phyloP scores from a whole-genome alignment of 2,888 invertebrate genomes.

The Agrotis ipsilon region DNA sequence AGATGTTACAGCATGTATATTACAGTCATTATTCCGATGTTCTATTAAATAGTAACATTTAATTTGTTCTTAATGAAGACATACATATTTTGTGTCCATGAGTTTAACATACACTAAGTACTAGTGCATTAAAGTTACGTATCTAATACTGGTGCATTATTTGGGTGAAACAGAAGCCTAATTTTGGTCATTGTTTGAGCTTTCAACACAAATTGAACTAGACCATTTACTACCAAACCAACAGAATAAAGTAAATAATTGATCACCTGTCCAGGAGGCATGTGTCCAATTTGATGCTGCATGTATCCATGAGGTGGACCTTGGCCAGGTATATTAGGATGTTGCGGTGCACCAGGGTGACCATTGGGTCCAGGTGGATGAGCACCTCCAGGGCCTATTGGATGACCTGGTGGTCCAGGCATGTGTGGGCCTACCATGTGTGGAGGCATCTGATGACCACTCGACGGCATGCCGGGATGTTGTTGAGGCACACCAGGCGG shows the following conservation, averaged over 20 bases:
- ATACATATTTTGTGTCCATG: neutral
- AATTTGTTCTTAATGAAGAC: neutral
- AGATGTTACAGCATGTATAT: neutral
- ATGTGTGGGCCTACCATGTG: slow-evolving; percentile 88
- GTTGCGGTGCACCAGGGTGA: slow-evolving; percentile 87
- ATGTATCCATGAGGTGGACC: slow-evolving; percentile 92
- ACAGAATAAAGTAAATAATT: neutral
- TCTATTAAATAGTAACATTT: neutral
- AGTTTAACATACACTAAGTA: no score
- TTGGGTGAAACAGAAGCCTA: no score
- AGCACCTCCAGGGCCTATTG: slow-evolving; percentile 80
- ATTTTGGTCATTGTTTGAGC: neutral
- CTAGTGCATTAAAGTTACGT: no score
- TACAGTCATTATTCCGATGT: neutral
- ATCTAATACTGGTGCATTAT: no score
- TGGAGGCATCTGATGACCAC: slow-evolving; percentile 86
- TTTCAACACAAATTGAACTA: neutral
- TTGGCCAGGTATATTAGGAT: slow-evolving; percentile 89
- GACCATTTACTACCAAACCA: neutral
- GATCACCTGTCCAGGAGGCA: slow-evolving; percentile 89
- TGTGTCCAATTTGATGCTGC: slow-evolving; percentile 91
- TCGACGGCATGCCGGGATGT: slow-evolving; percentile 85
- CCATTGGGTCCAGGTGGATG: slow-evolving; percentile 89
- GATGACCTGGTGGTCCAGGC: slow-evolving; percentile 85
- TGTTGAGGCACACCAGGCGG: slow-evolving; percentile 84